Base-by-base conservation (phyloP, 2,888 invertebrate genomes). In the Hypomecis atomaria region DNA sequence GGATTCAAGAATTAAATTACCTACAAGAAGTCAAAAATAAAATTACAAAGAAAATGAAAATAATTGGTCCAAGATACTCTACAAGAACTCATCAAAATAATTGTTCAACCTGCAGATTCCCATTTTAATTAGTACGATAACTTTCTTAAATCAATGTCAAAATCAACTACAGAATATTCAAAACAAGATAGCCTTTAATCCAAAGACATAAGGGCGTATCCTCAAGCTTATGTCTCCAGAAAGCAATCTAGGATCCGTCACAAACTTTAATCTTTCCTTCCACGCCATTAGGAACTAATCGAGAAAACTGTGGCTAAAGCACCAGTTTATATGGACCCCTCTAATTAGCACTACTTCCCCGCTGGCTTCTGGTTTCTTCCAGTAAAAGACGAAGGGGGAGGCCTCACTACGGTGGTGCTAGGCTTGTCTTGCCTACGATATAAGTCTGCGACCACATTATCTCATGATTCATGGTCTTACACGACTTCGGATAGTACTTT, bases 251-350 rank as follows among this genome's bases (percentile, higher is more conserved):
- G 76, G 72, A 70, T 68, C 65, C 71, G 75, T 75, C 82, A 76
- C 69, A 72, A 77, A 81, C 73, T 83, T 83, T 86, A 86, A 85
- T 85, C 85, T 85, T 74, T 72, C 80, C 60, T 85, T 85, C 84
- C 85, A 74, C 78, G 57, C 84, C 85, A 85, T 86, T 85, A 82
- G 84, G 78, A 82, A 74, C 78, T 82, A 85, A 84, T 85, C 81
- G 86, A 74, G 79, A 84, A 84, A 79, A 79, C 83, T 81, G 81
- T 73, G 78, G 75, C 58, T 66, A 65, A 67, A 60, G 67, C 67
- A 69, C 85, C 82, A 83, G 70, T 72, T 40, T 63, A 75, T 64
- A 43, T 9, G 69, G 84, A 77, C 69, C 79, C 72, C 77, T 74
- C 71, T 78, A 81, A 82, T 82, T 82, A 81, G 54, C 66, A 70